Evolutionary conservation across 1,140 invertebrate genomes (phyloP).

Genomic region (Tetragnatha versicolor): DNA sequence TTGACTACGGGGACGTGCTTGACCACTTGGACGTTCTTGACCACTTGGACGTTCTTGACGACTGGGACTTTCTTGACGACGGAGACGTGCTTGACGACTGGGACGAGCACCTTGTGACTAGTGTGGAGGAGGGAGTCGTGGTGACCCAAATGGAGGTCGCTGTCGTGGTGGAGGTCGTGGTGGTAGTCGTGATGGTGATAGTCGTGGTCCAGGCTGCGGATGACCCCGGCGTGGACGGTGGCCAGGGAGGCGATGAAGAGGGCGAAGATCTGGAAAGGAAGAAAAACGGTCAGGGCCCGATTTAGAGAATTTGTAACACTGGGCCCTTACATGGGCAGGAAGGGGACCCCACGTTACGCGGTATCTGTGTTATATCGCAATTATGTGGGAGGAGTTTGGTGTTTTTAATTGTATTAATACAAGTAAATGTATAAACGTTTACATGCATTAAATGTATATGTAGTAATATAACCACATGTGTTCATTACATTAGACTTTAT

Average conservation of each 20-base stretch:
- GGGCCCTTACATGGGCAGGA: too few species aligned
- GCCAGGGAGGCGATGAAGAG: slow-evolving; percentile 3
- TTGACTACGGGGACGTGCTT: slow-evolving; percentile 43
- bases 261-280: slow-evolving; percentile 8
- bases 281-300: background rate
- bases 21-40: slow-evolving; percentile 34
- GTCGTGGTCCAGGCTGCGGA: background rate
- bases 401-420: too few species aligned
- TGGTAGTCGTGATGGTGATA: background rate
- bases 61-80: slow-evolving; percentile 38
- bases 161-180: background rate
- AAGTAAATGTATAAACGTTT: too few species aligned
- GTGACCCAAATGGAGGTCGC: background rate
- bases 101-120: background rate
- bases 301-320: background rate
- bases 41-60: slow-evolving; percentile 21
- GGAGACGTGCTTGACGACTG: background rate
- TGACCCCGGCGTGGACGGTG: slow-evolving; percentile 18
- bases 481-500: too few species aligned
- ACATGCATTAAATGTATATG: too few species aligned
- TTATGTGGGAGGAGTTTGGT: too few species aligned
- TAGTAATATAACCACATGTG: too few species aligned
- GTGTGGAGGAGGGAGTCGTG: background rate
- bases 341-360: too few species aligned
- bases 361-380: too few species aligned